A percentile compares a stretch with the other conserved stretches of the same genome.
These are phyloP conservation scores for Urocitellus parryii DNA, from an alignment of 2,113 vertebrate genomes.

Conservation along the genomic window DNA sequence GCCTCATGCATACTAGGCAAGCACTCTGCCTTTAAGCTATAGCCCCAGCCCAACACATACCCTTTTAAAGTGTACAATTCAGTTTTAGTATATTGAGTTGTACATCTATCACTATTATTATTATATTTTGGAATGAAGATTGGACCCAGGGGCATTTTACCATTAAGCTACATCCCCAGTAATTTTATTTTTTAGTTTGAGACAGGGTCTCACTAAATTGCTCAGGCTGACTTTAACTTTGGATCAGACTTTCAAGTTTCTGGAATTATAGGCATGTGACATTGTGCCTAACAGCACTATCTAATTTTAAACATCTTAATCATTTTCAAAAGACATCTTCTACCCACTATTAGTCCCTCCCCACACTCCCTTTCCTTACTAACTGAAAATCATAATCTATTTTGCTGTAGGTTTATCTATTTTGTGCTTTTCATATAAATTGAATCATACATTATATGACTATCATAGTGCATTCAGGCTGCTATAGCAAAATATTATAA, in stretches of 20 bases:
- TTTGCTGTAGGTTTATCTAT: neutral
- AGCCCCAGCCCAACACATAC: neutral
- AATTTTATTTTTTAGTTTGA: no score
- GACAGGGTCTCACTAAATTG: no score
- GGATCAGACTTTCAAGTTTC: no score
- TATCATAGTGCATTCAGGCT: neutral
- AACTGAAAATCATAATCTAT: neutral
- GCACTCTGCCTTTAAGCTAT: no score
- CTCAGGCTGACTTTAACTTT: no score
- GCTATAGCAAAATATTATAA: neutral
- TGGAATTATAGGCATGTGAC: no score
- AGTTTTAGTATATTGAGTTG: neutral
- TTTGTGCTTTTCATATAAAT: neutral
- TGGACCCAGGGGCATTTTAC: no score
- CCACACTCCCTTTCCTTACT: neutral
- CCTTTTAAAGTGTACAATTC: neutral
- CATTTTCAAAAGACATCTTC: neutral
- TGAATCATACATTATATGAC: neutral
- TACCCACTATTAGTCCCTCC: neutral
- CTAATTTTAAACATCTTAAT: constrained; percentile 34
- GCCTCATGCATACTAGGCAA: no score
- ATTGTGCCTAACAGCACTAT: neutral
- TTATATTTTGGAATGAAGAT: no score
- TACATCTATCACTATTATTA: neutral
- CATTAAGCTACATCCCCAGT: no score